phyloP scores from a whole-genome alignment of 2,797 vertebrate species.

The Antennarius maculatus region DNA sequence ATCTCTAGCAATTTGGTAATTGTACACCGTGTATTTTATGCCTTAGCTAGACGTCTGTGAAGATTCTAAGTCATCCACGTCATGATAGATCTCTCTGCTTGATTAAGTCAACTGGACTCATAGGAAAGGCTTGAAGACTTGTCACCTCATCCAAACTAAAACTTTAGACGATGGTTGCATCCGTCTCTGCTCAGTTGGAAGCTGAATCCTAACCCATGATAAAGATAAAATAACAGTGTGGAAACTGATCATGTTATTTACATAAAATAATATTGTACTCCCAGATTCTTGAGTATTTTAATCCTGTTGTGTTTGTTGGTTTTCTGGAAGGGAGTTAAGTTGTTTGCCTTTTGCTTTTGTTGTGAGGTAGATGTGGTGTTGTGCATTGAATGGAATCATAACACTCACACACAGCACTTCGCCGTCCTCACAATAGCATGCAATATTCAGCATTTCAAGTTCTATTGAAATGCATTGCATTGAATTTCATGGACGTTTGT shows the following conservation, averaged over 20 bases:
- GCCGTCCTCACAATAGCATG: background rate
- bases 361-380: background rate
- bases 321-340: background rate
- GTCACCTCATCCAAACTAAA: too few species aligned
- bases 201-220: background rate
- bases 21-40: background rate
- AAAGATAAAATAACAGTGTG: background rate
- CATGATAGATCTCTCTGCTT: too few species aligned
- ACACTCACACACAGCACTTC: background rate
- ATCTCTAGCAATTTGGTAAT: background rate
- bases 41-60: background rate
- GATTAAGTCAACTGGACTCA: too few species aligned
- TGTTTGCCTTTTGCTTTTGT: background rate
- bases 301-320: background rate
- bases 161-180: background rate
- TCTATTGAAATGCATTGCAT: slow-evolving; percentile 8
- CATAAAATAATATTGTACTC: too few species aligned
- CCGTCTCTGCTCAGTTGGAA: too few species aligned
- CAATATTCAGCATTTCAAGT: background rate
- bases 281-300: too few species aligned
- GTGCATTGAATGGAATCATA: background rate
- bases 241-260: background rate
- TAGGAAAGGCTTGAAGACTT: too few species aligned
- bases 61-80: too few species aligned
- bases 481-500: slow-evolving; percentile 9